Base-by-base conservation (phyloP, 2,888 invertebrate species). In the Catocala nupta region DNA sequence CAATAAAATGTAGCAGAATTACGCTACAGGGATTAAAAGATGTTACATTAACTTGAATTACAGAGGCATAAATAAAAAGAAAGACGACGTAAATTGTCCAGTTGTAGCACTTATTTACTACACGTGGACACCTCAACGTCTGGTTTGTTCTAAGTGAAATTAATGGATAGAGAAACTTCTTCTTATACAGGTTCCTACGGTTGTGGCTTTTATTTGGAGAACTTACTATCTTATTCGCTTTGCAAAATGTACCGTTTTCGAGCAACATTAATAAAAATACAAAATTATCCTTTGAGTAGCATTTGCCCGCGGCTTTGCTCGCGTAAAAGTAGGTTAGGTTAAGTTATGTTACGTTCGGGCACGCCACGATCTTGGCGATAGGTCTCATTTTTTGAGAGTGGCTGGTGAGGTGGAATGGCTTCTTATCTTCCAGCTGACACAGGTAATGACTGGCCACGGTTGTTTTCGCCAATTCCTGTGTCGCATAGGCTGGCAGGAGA, bases 161-260 rank as follows among this genome's bases (percentile, higher is more conserved):
- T 62, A 74, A 71, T 74, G 74, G 12, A 42, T 13, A 42, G 57
- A 70, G 70, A 71, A 70, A 71, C 62, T 70, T 44, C 5, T 6
- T 25, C 9, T 25, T 10, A 10, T 48, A 49, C 42, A 49, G 59
- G 36, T 45, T 25, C 39, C 45, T 55, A 73, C 49, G 49, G 51
- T 53, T 68, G 61, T 55, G 42, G 51, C 68, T 47, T 61, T 62
- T 25, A 62, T 11, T 39, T 44, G 13, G 55, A 47, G 8, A 45
- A 45, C 45, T 43, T 4, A 45, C 13, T n/a, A 13, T 12, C n/a
- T 45, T 45, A 12, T 11, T n/a, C 12, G n/a, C n/a, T 8, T 43
- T 0, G 43, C 43, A 5, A 39, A 8, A 39, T 39, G 36, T 39
- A 7, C 6, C 6, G 36, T 8, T 39, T 2, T 39, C 4, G 4